Percentiles rank a stretch among this genome's conserved stretches.
These are phyloP conservation scores for Lepidostoma basale DNA, from an alignment of 1,140 invertebrate species.

Conservation along the genomic window DNA sequence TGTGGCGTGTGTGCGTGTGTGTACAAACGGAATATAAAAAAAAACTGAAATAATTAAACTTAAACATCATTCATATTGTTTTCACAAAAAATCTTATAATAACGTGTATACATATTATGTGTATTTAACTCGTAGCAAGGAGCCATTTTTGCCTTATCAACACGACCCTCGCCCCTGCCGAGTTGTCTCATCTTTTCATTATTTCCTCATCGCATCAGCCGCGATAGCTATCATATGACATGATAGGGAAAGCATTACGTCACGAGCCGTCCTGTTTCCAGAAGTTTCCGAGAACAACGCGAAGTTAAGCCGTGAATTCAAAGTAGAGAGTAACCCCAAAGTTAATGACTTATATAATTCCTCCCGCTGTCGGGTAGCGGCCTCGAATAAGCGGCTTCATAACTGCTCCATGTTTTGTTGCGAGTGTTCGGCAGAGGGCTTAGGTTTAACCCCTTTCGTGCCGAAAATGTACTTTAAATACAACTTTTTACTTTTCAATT, in stretches of 20 bases:
- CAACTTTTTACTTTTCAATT: no score
- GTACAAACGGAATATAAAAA: no score
- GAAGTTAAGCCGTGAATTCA: slow-evolving; percentile 13
- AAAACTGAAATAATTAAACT: no score
- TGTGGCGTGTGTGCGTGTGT: no score
- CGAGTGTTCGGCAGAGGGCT: not conserved
- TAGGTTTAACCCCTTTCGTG: no score
- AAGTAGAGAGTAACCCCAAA: slow-evolving; percentile 12
- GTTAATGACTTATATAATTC: slow-evolving; percentile 23
- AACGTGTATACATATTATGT: no score
- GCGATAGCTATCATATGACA: slow-evolving; percentile 11
- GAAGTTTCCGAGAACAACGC: not conserved
- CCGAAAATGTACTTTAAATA: no score
- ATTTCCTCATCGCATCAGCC: not conserved
- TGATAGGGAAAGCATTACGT: slow-evolving; percentile 8
- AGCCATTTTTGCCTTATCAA: no score
- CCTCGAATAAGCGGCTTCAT: slow-evolving; percentile 1
- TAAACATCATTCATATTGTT: no score
- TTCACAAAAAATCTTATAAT: no score
- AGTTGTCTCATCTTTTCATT: slow-evolving; percentile 6
- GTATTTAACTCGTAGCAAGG: no score
- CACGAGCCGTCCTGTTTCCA: slow-evolving; percentile 8
- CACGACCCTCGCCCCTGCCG: no score
- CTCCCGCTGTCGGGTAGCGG: not conserved
- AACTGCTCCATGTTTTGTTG: slow-evolving; percentile 14